Conservation (phyloP, 2,113 vertebrate species). For the Accipiter cooperii region DNA sequence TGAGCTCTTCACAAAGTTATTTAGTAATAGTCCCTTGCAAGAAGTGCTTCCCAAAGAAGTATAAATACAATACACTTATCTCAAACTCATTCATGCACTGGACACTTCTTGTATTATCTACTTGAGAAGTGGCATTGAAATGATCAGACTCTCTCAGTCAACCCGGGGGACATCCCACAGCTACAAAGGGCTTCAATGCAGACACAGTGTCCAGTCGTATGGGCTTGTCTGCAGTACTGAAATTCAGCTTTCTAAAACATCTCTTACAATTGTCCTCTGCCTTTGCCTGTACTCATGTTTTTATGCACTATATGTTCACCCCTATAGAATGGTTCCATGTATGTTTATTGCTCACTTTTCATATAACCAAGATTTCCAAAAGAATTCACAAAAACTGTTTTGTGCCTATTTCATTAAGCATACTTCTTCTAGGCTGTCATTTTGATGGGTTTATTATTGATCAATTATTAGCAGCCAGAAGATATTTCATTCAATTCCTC, state of each 20-base stretch:
- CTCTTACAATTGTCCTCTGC: not conserved
- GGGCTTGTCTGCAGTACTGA: not conserved
- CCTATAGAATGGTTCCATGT: not conserved
- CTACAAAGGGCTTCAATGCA: not conserved
- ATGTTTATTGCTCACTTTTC: not conserved
- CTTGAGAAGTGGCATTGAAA: not conserved
- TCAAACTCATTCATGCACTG: not conserved
- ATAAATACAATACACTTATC: not conserved
- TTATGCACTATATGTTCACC: not conserved
- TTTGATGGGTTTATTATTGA: not conserved
- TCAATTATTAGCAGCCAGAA: not conserved
- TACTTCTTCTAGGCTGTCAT: not conserved
- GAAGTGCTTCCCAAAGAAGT: not conserved
- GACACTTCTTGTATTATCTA: not conserved
- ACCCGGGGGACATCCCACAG: not conserved
- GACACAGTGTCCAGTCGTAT: not conserved
- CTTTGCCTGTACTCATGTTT: not conserved
- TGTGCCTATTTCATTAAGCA: not conserved
- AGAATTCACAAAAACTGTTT: not conserved
- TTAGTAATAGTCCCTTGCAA: not conserved
- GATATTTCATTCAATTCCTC: not conserved
- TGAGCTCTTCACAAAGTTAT: not conserved
- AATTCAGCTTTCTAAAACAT: not conserved
- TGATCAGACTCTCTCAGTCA: not conserved
- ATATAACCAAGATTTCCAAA: not conserved